These are phyloP conservation scores for Pseudorhiza aurosa DNA, from an alignment of 30 jellyfish, hydroid and myxozoan species.

Conservation along the genomic window DNA sequence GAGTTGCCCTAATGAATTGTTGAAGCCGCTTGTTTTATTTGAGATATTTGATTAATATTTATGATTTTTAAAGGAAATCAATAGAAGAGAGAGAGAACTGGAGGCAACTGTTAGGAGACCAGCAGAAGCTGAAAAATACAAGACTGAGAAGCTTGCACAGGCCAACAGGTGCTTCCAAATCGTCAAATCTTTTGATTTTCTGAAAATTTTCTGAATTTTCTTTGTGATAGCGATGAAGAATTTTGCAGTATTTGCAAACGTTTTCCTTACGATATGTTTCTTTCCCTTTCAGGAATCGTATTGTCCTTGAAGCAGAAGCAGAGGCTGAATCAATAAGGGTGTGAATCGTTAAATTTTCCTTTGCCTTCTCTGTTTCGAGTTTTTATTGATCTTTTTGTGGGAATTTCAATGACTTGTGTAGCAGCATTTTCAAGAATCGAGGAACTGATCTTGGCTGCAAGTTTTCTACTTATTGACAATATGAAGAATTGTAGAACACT, in stretches of 20 bases:
- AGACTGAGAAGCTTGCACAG: slow-evolving; percentile 87
- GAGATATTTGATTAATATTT: neutral
- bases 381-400: too few relatives aligned
- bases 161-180: slow-evolving; percentile 84
- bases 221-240: neutral
- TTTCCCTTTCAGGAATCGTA: slow-evolving; percentile 34
- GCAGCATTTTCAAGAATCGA: too few relatives aligned
- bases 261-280: neutral
- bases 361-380: neutral
- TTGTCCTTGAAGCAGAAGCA: slow-evolving; percentile 90
- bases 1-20: neutral
- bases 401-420: too few relatives aligned
- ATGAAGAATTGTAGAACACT: too few relatives aligned
- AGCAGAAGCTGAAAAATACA: slow-evolving; percentile 95
- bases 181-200: too few relatives aligned
- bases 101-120: slow-evolving; percentile 91
- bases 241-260: neutral
- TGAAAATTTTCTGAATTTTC: neutral
- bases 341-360: slow-evolving; percentile 6
- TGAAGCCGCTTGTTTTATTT: neutral
- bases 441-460: too few relatives aligned
- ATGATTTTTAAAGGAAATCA: slow-evolving; percentile 72
- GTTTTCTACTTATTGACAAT: neutral
- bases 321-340: slow-evolving; percentile 96
- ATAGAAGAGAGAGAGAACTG: slow-evolving; percentile 89